Evolutionary conservation across 1,140 invertebrate genomes (phyloP).

Genomic region (Bombyx mandarina): DNA sequence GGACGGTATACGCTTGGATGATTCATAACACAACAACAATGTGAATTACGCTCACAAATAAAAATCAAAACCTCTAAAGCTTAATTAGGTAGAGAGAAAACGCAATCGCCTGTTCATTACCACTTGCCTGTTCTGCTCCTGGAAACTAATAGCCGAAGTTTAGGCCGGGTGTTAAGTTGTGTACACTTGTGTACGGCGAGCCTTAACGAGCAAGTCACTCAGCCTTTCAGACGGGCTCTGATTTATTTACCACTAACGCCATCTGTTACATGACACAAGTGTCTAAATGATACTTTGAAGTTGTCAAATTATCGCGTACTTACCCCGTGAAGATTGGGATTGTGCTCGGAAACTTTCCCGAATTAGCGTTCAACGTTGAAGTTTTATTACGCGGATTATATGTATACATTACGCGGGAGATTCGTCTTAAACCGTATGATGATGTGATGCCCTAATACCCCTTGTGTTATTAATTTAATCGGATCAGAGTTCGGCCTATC

Average conservation of each 20-base stretch:
- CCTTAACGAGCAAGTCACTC: constrained; percentile 38
- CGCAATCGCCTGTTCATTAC: constrained; percentile 2
- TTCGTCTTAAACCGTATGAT: not conserved
- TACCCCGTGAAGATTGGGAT: constrained; percentile 32
- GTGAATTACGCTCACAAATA: too few relatives aligned
- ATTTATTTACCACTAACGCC: constrained; percentile 50
- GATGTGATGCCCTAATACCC: not conserved
- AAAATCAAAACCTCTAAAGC: too few relatives aligned
- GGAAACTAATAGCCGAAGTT: constrained; percentile 26
- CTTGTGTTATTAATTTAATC: constrained; percentile 2
- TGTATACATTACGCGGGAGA: not conserved
- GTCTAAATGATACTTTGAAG: constrained; percentile 61
- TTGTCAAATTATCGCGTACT: constrained; percentile 58
- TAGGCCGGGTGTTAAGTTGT: constrained; percentile 12
- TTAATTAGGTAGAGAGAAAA: not conserved
- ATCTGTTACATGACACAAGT: constrained; percentile 46
- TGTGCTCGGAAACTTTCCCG: constrained; percentile 26
- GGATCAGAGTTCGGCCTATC: not conserved
- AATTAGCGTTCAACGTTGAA: constrained; percentile 14
- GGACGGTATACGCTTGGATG: too few relatives aligned
- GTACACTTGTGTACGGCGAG: constrained; percentile 19
- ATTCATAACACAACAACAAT: too few relatives aligned
- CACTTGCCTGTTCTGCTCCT: constrained; percentile 1
- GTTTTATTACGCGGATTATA: not conserved
- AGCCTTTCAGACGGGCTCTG: constrained; percentile 31